Evolutionary conservation across 1,140 invertebrate genomes (phyloP).

Genomic region (Adoxophyes honmai): DNA sequence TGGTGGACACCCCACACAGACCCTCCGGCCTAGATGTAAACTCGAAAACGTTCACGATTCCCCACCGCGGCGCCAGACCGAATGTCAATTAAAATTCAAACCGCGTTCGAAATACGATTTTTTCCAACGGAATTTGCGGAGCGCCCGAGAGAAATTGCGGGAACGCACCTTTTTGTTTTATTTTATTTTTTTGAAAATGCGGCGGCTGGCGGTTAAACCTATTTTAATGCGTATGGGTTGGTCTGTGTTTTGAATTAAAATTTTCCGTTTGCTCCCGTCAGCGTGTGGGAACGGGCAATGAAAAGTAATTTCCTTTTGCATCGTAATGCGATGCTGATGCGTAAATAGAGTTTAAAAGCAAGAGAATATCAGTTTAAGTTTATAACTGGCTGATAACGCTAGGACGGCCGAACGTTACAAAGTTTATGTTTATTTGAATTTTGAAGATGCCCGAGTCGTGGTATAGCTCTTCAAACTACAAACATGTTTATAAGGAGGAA

Average conservation of each 20-base stretch:
- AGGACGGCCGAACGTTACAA: too few species aligned
- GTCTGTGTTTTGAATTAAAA: conserved; percentile 71
- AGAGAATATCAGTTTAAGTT: too few species aligned
- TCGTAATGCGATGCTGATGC: too few species aligned
- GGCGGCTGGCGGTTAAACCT: conserved; percentile 72
- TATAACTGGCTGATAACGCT: too few species aligned
- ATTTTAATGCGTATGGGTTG: conserved; percentile 74
- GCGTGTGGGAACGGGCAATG: conserved; percentile 56
- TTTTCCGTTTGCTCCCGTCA: conserved; percentile 41
- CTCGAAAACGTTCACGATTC: conserved; percentile 47
- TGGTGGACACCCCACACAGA: conserved; percentile 29
- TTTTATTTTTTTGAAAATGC: conserved; percentile 70
- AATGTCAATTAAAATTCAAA: conserved; percentile 78
- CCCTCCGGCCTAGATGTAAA: conserved; percentile 41
- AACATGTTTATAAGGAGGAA: too few species aligned
- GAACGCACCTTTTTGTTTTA: conserved; percentile 70
- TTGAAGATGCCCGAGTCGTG: too few species aligned
- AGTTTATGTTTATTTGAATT: too few species aligned
- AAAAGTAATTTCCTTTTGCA: conserved; percentile 67
- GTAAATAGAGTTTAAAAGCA: too few species aligned
- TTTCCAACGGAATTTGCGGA: conserved; percentile 73
- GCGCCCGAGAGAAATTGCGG: conserved; percentile 69
- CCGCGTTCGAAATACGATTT: conserved; percentile 74
- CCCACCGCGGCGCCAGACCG: conserved; percentile 37
- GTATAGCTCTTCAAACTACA: too few species aligned